These are phyloP conservation scores for Akabosia matsudoensis DNA, from an alignment of 1,140 invertebrate genomes.

Conservation along the genomic window DNA sequence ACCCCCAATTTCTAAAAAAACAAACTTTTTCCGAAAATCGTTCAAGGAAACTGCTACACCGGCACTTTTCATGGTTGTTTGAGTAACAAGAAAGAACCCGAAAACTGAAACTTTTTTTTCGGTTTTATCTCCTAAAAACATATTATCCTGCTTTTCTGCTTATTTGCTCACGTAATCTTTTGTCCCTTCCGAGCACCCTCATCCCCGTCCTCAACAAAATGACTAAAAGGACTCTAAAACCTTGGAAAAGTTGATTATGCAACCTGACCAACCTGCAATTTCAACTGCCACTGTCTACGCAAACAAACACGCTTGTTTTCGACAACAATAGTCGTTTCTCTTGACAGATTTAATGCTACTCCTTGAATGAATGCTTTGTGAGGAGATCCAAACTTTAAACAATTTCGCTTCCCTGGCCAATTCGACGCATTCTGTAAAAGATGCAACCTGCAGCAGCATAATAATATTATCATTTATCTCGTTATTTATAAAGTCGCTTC, in stretches of 20 bases:
- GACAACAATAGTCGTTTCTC: not conserved
- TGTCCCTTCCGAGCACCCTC: not conserved
- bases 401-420: too few species aligned
- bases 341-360: not conserved
- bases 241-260: not conserved
- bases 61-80: not conserved
- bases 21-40: not conserved
- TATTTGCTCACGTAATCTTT: conserved; percentile 12
- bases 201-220: not conserved
- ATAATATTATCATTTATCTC: too few species aligned
- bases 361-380: not conserved
- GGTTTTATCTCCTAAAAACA: not conserved
- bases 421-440: not conserved
- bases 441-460: too few species aligned
- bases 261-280: not conserved
- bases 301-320: not conserved
- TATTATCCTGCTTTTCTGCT: not conserved
- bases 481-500: too few species aligned
- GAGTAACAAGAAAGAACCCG: too few species aligned
- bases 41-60: not conserved
- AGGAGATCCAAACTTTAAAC: not conserved
- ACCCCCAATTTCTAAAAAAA: not conserved
- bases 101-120: conserved; percentile 16
- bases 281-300: not conserved
- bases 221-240: too few species aligned